phyloP scores from a whole-genome alignment of 2,888 invertebrate genomes.

The Amphipoea oculea region DNA sequence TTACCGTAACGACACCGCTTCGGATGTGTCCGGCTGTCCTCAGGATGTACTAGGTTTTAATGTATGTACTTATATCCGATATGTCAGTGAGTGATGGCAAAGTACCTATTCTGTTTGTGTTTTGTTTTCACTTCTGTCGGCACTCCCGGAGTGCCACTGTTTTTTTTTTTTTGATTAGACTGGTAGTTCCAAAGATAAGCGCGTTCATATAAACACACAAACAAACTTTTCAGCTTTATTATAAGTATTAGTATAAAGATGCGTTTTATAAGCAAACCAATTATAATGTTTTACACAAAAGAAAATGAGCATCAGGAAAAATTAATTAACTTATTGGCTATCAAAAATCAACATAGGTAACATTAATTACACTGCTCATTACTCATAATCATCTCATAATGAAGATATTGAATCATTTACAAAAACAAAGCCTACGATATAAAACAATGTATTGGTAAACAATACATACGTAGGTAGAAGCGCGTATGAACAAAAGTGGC shows the following conservation, averaged over 20 bases:
- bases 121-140: too few species aligned
- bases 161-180: too few species aligned
- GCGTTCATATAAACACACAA: not conserved
- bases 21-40: too few species aligned
- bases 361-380: conserved; percentile 12
- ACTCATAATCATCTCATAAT: conserved; percentile 20
- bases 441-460: conserved; percentile 40
- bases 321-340: not conserved
- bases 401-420: conserved; percentile 21
- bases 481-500: conserved; percentile 16
- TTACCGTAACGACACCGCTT: too few species aligned
- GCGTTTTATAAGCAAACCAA: not conserved
- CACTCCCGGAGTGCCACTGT: too few species aligned
- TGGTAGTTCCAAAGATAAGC: not conserved
- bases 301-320: not conserved
- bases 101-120: too few species aligned
- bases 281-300: not conserved
- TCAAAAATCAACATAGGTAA: not conserved
- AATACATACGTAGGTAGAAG: conserved; percentile 59
- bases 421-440: not conserved
- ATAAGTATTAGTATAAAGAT: too few species aligned
- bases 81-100: too few species aligned
- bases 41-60: too few species aligned
- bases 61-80: too few species aligned
- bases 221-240: not conserved